These are phyloP conservation scores for Parnassius glacialis DNA, from an alignment of 2,888 invertebrate genomes.

Conservation along the genomic window DNA sequence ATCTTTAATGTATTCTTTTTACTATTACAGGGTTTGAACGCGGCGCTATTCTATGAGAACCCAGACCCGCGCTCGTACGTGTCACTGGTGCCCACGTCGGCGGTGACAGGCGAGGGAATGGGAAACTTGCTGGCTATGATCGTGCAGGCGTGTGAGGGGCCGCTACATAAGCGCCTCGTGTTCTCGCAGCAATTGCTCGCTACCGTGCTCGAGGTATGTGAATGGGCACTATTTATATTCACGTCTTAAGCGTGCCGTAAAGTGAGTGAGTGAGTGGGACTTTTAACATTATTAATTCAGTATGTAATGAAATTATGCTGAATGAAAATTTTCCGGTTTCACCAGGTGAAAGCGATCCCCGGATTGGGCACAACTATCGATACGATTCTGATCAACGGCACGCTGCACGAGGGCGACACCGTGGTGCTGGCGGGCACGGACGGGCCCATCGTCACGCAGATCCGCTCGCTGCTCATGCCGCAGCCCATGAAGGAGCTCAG, in stretches of 20 bases:
- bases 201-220: conserved; percentile 84
- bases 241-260: too few species aligned
- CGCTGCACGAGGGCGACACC: conserved; percentile 95
- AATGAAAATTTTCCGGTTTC: too few species aligned
- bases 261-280: background rate
- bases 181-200: conserved; percentile 96
- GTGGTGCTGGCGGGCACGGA: conserved; percentile 98
- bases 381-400: conserved; percentile 98
- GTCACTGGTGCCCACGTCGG: conserved; percentile 98
- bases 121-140: conserved; percentile 97
- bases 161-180: conserved; percentile 92
- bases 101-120: conserved; percentile 99
- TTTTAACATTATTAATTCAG: background rate
- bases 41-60: conserved; percentile 97
- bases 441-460: conserved; percentile 98
- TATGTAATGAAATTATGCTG: background rate
- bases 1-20: too few species aligned
- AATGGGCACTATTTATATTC: background rate
- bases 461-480: conserved; percentile 97
- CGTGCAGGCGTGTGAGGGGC: conserved; percentile 94
- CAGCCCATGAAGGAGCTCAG: conserved; percentile 98
- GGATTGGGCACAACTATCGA: conserved; percentile 99
- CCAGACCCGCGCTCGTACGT: conserved; percentile 96
- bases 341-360: conserved; percentile 94
- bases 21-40: conserved; percentile 89